Base-by-base conservation (phyloP, 2,888 invertebrate genomes). In the Athetis lepigone region DNA sequence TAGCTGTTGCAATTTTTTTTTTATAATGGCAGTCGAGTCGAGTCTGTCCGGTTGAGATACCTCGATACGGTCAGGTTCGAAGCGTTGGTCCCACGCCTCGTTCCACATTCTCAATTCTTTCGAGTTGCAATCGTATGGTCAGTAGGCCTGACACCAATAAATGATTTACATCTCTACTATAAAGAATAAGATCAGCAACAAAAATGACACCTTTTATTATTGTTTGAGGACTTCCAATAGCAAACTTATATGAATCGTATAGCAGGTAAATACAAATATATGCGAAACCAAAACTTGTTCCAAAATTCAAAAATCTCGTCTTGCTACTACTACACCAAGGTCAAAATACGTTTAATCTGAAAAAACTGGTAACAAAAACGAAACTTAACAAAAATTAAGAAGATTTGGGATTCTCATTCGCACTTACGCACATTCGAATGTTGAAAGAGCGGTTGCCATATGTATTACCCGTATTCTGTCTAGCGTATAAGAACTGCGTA, bases 341-440 rank as follows among this genome's bases (percentile, higher is more conserved):
- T 80, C 75, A 79, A 79, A 76, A 82, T 82, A 78, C 61, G 85
- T 81, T 85, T 73, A 71, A 69, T 67, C 71, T 57, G 58, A 80
- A 80, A 84, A 86, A 85, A 84, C 77, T 82, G 70, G 77, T 80
- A 82, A 76, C 81, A 88, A 89, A 88, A 89, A 90, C 82, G 80
- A 86, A 81, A 85, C 81, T 83, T 80, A 82, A 86, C 81, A 87
- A 89, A 92, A 92, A 90, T 91, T 89, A 87, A 86, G 85, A 89
- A 86, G 90, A 92, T 94, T 94, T 92, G 88, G 92, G 92, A 93
- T 93, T 92, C 92, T 91, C 89, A 92, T 93, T 94, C 90, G 93
- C 92, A 92, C 91, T 92, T 92, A 92, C 91, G 88, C 92, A 91
- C 86, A 87, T 86, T 88, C 84, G 83, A 90, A 89, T 90, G 88